A percentile compares a stretch with the other conserved stretches of the same genome.
Evolutionary conservation across 1,140 invertebrate species (phyloP).

Genomic region (Pogonomyrmex barbatus): DNA sequence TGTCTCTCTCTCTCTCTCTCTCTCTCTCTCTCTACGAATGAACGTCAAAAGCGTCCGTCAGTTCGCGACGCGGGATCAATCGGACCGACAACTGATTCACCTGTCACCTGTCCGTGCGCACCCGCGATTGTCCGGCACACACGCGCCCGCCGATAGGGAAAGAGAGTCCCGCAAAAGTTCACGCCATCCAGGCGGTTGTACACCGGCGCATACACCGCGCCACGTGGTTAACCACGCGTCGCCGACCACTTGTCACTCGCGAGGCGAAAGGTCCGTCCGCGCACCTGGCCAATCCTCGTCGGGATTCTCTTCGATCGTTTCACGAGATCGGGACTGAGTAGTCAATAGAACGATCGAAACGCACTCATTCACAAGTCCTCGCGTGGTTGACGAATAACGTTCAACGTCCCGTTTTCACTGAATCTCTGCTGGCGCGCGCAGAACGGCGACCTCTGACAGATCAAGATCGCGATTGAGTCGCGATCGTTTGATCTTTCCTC

Average conservation of each 20-base stretch:
- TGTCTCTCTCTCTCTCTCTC: too few relatives aligned
- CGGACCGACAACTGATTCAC: not conserved
- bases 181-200: not conserved
- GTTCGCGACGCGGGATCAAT: not conserved
- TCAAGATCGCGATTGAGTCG: not conserved
- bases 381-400: not conserved
- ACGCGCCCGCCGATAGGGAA: not conserved
- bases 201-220: constrained; percentile 44
- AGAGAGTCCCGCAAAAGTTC: constrained; percentile 46
- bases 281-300: not conserved
- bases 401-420: not conserved
- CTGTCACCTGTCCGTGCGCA: not conserved
- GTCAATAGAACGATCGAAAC: constrained; percentile 8
- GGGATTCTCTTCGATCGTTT: not conserved
- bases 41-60: not conserved
- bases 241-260: constrained; percentile 76
- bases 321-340: not conserved
- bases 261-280: constrained; percentile 2
- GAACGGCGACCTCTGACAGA: not conserved
- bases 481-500: not conserved
- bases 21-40: too few relatives aligned
- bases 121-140: not conserved
- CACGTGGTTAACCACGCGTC: constrained; percentile 74
- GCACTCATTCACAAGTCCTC: constrained; percentile 29
- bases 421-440: not conserved